Base-by-base conservation (phyloP, 2,113 vertebrate species). In the Prionailurus viverrinus region DNA sequence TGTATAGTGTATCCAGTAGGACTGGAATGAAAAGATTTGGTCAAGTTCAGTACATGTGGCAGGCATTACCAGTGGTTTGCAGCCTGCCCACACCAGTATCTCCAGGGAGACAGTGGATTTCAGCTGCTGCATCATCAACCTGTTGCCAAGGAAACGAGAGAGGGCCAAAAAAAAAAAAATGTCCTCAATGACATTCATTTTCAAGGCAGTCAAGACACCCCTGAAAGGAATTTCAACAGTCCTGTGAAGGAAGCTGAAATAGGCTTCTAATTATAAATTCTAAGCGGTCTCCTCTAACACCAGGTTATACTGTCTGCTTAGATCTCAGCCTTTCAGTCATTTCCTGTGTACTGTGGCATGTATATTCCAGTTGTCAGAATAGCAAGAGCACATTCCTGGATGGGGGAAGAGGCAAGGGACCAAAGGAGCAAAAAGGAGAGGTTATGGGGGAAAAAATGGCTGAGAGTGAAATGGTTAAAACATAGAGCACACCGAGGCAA, bases 101-200 rank as follows among this genome's bases (percentile, higher is more conserved):
- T 98, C 98, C 98, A 98, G 95, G 96, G 99, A 98, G 98, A 99
- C 98, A 98, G 98, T 98, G 98, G 98, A 98, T 98, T 99, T 98
- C 97, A 98, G 98, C 97, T 98, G 97, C 98, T 98, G 97, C 98
- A 99, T 99, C 98, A 98, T 98, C 98, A 98, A 99, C 98, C 98
- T 98, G 99, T 99, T 99, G 98, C 98, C 99, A 99, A 98, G 99
- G 99, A 99, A 99, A 99, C 99, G 96, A 97, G 98, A 98, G 91
- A 98, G 98, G 98, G 98, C 95, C 98, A 97, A 98, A 91, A 91
- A 73, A 97, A 91, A 91, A 73, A 97, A 94, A 98, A 98, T 78
- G 86, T 97, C 97, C 98, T 99, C 98, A 98, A 98, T 99, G 98
- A 98, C 98, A 99, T 99, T 98, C 98, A 98, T 88, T 99, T 99